Base-by-base conservation (phyloP, 2,888 invertebrate genomes). In the Vandiemenella viatica region DNA sequence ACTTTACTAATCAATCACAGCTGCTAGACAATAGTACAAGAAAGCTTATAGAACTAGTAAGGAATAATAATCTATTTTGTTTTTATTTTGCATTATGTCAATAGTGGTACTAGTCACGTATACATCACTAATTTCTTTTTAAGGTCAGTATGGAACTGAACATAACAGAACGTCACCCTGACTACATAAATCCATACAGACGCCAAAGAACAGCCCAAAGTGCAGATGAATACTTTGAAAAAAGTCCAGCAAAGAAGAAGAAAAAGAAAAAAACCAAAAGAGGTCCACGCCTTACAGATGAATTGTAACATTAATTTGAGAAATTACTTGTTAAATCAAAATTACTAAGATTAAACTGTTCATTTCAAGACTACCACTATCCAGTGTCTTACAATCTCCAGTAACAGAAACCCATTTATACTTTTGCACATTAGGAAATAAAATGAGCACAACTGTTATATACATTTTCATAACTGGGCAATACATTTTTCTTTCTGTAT, bases 61-160 rank as follows among this genome's bases (percentile, higher is more conserved):
- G 60, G 38, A 18, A 32, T 8, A 38, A 15, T 19, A 23, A 32
- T n/a, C 4, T n/a, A 43, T 23, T 18, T 4, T 43, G 4, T 43
- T 43, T 19, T 13, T 43, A 43, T n/a, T 23, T 43, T 22, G 15
- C 22, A 23, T n/a, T 13, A 21, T 37, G 42, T 2, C 16, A 21
- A 43, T 41, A 16, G 15, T 23, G 26, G 32, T 32, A 2, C 32
- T n/a, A n/a, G n/a, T n/a, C n/a, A n/a, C n/a, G n/a, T n/a, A n/a
- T n/a, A n/a, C n/a, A n/a, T n/a, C n/a, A n/a, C n/a, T n/a, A n/a
- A n/a, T 8, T 43, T 6, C 47, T n/a, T 50, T 47, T 15, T 38
- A 26, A 67, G 67, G 63, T 72, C 53, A 69, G 71, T 48, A 77
- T 77, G 59, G 78, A 79, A 59, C 60, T 77, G 15, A 71, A 73